Evolutionary conservation across 2,113 vertebrate species (phyloP), one percentile per base, ranked within the genome.

Genomic region (Notiomystis cincta): DNA sequence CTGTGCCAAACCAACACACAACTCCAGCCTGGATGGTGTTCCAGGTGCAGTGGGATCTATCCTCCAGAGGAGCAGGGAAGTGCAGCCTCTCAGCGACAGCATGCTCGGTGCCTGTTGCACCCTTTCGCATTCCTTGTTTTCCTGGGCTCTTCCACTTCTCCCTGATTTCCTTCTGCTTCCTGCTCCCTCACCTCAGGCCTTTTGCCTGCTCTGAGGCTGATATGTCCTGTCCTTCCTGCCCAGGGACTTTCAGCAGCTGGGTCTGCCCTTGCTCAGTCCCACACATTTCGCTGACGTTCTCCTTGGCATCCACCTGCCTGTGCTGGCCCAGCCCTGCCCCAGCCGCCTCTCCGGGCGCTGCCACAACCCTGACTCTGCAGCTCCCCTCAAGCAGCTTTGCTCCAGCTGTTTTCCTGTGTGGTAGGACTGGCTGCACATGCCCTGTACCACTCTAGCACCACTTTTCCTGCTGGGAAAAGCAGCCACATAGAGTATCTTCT

Each of bases 261-360:
- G 48, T 85, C 65, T 87, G 64, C 21, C 40, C 73, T 87, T 87
- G 33, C 40, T 93, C 45, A 3, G 2, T 78, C 60, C 60, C 86
- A 65, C 40, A 70, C 38, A 58, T 82, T 81, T 76, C 0, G 4
- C 58, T 81, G 58, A 54, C n/a, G 11, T 47, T 76, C 24, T 66
- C 31, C 64, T 82, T 66, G 61, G 37, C 61, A 45, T 35, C 42
- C 44, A 42, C 27, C 87, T n/a, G 40, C 33, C 50, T 37, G 16
- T 58, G 62, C 35, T 12, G 25, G 84, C 48, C 47, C 67, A 87
- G 51, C 71, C 84, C 47, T 84, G 78, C 35, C 67, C 33, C 30
- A 79, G 65, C 42, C 1, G 2, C 44, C 35, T 73, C 40, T 38
- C 33, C 0, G 5, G 17, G 50, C 0, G 1, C 51, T 82, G 51